Evolutionary conservation across 2,888 invertebrate genomes (phyloP).

Genomic region (Drosophila nigritarsus): DNA sequence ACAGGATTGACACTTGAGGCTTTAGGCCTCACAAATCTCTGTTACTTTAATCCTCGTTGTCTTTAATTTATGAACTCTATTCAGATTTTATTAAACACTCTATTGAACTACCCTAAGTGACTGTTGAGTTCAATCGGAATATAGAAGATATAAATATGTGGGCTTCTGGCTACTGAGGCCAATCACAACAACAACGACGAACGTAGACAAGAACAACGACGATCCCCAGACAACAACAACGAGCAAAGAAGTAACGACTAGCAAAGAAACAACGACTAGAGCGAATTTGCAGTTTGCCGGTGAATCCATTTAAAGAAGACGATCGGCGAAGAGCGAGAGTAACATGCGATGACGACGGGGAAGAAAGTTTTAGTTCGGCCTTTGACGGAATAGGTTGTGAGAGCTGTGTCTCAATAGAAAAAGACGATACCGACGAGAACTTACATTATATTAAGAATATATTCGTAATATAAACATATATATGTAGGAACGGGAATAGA

Average conservation of each 20-base stretch:
- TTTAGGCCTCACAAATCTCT: constrained; percentile 11
- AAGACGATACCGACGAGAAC: not conserved
- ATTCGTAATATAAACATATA: not conserved
- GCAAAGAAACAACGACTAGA: not conserved
- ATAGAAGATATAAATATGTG: not conserved
- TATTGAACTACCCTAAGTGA: not conserved
- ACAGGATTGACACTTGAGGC: constrained; percentile 14
- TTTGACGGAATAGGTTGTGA: no score
- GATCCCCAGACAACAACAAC: not conserved
- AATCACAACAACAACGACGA: not conserved
- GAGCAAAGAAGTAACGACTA: not conserved
- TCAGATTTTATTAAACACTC: not conserved
- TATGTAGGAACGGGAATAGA: not conserved
- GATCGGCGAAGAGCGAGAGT: fast-evolving
- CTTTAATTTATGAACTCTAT: not conserved
- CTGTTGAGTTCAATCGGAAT: not conserved
- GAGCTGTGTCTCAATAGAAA: not conserved
- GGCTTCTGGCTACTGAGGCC: not conserved
- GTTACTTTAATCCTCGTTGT: not conserved
- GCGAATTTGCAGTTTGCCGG: not conserved
- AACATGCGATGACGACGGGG: no score
- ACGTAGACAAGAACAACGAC: not conserved
- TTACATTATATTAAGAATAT: not conserved
- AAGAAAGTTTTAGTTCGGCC: not conserved
- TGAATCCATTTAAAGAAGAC: not conserved